Percentiles rank a stretch among this genome's conserved stretches.
phyloP scores from a whole-genome alignment of 2,113 vertebrate genomes.

The Cygnus atratus region DNA sequence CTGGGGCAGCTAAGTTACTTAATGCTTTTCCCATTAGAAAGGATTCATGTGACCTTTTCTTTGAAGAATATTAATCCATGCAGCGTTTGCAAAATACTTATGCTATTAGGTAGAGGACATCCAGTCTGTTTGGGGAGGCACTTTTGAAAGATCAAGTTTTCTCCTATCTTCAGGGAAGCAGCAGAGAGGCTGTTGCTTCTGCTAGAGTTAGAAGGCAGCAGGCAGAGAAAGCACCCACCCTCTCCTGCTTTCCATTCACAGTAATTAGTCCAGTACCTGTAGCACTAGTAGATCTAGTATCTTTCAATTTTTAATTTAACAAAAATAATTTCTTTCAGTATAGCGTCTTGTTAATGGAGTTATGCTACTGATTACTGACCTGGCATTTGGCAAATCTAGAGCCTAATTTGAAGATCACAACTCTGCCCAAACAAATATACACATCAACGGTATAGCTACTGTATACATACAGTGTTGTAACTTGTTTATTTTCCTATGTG shows the following conservation, averaged over 20 bases:
- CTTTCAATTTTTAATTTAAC: background rate
- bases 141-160: background rate
- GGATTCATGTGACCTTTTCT: slow-evolving; percentile 23
- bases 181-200: background rate
- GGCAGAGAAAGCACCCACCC: background rate
- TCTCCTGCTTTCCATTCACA: background rate
- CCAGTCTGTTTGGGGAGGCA: background rate
- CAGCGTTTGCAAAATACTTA: background rate
- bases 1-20: background rate
- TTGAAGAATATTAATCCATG: background rate
- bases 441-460: background rate
- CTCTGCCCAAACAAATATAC: background rate
- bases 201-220: background rate
- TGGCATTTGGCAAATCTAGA: background rate
- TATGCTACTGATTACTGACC: background rate
- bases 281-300: background rate
- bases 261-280: background rate
- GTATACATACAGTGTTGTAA: background rate
- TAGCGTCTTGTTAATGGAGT: background rate
- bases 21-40: slow-evolving; percentile 38
- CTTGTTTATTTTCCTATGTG: background rate
- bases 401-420: background rate
- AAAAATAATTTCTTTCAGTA: background rate
- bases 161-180: background rate
- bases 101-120: background rate